phyloP scores from a whole-genome alignment of 64 coral and sea anemone species.

The Anthopleura sola region DNA sequence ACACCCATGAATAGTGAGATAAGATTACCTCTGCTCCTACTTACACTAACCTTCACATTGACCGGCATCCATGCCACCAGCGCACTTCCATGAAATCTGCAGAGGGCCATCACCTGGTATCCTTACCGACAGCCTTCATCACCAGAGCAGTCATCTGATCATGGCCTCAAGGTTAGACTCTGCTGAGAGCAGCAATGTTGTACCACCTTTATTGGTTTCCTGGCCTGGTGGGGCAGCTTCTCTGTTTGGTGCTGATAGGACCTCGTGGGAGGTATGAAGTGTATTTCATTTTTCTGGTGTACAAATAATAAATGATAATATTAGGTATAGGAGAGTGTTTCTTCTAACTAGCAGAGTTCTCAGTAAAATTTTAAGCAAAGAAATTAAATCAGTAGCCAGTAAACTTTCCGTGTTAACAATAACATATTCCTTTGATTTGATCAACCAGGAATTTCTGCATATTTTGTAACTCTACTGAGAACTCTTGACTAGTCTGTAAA shows the following conservation, averaged over 20 bases:
- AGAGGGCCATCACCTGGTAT: slow-evolving; percentile 6
- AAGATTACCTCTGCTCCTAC: not conserved
- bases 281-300: slow-evolving; percentile 15
- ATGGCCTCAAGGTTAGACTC: not conserved
- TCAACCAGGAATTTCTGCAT: not conserved
- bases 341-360: not conserved
- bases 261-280: not conserved
- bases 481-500: not conserved
- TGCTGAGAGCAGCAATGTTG: not conserved
- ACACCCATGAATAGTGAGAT: not conserved
- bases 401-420: no score
- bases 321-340: slow-evolving; percentile 11
- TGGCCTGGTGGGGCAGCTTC: slow-evolving; percentile 8
- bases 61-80: not conserved
- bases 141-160: not conserved
- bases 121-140: not conserved
- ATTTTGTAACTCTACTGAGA: not conserved
- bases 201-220: slow-evolving; percentile 3
- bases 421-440: not conserved
- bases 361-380: not conserved
- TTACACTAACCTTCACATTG: slow-evolving; percentile 5
- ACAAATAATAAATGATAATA: not conserved
- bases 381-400: not conserved
- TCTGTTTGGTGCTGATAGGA: not conserved
- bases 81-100: not conserved